phyloP scores from a whole-genome alignment of 2,113 vertebrate species.

The Phalacrocorax pelagicus region DNA sequence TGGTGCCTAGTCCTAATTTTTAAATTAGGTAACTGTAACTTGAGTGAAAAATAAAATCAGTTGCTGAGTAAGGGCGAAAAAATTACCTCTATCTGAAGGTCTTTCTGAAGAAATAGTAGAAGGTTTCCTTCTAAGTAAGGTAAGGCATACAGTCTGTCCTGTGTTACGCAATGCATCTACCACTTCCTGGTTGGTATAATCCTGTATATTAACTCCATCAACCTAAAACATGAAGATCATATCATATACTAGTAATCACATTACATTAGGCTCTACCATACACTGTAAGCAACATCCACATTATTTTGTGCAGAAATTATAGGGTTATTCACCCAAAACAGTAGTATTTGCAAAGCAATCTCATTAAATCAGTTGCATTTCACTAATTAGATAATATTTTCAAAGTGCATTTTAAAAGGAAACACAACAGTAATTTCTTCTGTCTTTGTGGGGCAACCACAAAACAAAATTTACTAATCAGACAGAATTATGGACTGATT shows the following conservation, averaged over 20 bases:
- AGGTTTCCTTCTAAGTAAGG: constrained; percentile 81
- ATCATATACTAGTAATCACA: background rate
- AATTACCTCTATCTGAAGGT: constrained; percentile 79
- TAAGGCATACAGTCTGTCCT: constrained; percentile 83
- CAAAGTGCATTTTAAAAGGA: background rate
- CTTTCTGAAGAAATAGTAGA: constrained; percentile 43
- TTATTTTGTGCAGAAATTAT: background rate
- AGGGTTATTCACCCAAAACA: background rate
- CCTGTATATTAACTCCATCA: constrained; percentile 87
- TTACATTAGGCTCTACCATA: background rate
- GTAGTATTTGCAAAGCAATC: background rate
- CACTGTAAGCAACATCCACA: background rate
- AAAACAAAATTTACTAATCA: background rate
- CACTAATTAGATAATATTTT: background rate
- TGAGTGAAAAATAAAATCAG: background rate
- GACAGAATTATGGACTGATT: background rate
- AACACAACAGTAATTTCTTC: background rate
- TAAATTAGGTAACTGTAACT: background rate
- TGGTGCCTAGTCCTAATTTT: background rate
- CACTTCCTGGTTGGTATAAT: constrained; percentile 89
- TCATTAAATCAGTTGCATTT: background rate
- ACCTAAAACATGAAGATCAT: constrained; percentile 69
- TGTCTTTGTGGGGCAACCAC: background rate
- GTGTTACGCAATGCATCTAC: constrained; percentile 86
- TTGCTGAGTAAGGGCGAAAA: background rate